Conservation (phyloP, 2,888 invertebrate species). For the Phyllotreta striolata region DNA sequence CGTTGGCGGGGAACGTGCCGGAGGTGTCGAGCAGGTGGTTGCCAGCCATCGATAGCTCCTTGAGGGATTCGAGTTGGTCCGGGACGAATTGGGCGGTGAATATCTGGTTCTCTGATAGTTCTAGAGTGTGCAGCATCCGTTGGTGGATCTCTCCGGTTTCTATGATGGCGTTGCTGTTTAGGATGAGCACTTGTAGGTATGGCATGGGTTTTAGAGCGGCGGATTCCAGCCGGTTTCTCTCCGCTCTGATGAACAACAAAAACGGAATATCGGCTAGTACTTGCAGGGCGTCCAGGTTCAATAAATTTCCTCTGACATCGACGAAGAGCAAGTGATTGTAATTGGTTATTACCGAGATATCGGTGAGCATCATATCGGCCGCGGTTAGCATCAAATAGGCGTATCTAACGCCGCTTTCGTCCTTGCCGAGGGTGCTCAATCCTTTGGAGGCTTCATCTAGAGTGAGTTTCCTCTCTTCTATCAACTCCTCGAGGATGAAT, state of each 20-base stretch:
- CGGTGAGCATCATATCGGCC: constrained; percentile 63
- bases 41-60: constrained; percentile 66
- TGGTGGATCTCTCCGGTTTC: constrained; percentile 65
- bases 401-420: constrained; percentile 62
- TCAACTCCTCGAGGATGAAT: constrained; percentile 43
- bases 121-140: constrained; percentile 65
- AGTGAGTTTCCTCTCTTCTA: constrained; percentile 52
- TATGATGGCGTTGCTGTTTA: constrained; percentile 65
- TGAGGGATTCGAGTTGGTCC: constrained; percentile 57
- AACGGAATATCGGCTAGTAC: constrained; percentile 64
- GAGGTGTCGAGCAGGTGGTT: constrained; percentile 61
- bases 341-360: constrained; percentile 62
- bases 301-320: constrained; percentile 66
- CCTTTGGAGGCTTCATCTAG: constrained; percentile 58
- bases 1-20: constrained; percentile 62
- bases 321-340: constrained; percentile 68
- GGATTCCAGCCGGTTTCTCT: constrained; percentile 64
- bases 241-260: constrained; percentile 67
- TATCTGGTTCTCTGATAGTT: constrained; percentile 62
- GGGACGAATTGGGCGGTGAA: constrained; percentile 53
- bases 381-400: constrained; percentile 67
- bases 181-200: constrained; percentile 68
- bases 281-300: constrained; percentile 63
- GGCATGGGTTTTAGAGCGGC: constrained; percentile 64
- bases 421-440: constrained; percentile 58